phyloP scores from a whole-genome alignment of 2,797 vertebrate genomes.

The Mormyrops attenuatus region DNA sequence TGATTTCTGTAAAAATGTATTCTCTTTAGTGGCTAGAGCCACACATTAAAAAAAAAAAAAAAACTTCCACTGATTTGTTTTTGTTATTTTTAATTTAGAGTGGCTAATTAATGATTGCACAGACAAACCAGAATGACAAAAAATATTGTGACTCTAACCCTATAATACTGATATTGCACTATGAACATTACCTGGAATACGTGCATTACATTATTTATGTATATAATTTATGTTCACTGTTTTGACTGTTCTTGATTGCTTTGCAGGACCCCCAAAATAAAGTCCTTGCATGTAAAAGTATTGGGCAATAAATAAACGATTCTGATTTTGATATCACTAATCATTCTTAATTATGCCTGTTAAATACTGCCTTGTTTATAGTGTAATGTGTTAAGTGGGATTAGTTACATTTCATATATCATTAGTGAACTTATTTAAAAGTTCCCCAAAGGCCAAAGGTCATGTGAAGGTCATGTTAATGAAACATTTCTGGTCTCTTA shows the following conservation, averaged over 20 bases:
- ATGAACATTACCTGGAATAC: not conserved
- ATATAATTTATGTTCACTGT: not conserved
- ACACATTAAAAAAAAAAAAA: not conserved
- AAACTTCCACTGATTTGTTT: not conserved
- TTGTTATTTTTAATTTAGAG: not conserved
- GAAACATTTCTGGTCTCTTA: not conserved
- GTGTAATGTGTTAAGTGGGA: not conserved
- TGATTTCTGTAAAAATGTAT: not conserved
- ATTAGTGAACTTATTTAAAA: not conserved
- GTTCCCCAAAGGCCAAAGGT: not conserved
- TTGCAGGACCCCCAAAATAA: not conserved
- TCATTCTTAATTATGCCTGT: not conserved
- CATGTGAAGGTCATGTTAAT: not conserved
- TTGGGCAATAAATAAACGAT: not conserved
- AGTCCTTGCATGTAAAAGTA: not conserved
- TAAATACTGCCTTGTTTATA: not conserved
- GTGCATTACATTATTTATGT: not conserved
- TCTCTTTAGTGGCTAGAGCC: not conserved
- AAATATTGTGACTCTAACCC: not conserved
- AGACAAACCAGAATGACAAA: not conserved
- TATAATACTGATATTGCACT: not conserved
- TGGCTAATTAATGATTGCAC: not conserved
- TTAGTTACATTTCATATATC: not conserved
- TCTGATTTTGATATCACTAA: not conserved
- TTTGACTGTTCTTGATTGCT: not conserved